A percentile compares a stretch with the other conserved stretches of the same genome.
Conservation (phyloP, 2,888 invertebrate species). For the Lydus trimaculatus region DNA sequence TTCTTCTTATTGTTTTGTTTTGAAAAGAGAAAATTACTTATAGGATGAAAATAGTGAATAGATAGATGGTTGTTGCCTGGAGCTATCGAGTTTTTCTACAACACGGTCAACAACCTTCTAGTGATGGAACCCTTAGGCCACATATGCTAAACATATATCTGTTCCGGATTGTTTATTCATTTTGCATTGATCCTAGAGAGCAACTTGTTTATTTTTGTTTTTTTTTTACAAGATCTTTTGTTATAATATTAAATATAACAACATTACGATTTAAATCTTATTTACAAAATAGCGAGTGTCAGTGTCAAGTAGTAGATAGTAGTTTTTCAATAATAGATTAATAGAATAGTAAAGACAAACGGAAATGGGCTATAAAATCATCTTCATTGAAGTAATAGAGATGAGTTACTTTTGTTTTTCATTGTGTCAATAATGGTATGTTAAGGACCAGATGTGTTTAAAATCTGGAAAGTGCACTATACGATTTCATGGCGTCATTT, state of each 20-base stretch:
- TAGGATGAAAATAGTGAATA: constrained; percentile 41
- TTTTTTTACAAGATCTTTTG: constrained; percentile 5
- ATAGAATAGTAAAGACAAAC: constrained; percentile 15
- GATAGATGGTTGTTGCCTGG: constrained; percentile 40
- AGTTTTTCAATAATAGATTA: background rate
- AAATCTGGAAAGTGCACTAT: constrained; percentile 42
- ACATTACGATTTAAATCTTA: no score
- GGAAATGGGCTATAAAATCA: constrained; percentile 37
- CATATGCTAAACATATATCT: constrained; percentile 41
- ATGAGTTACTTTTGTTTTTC: constrained; percentile 15
- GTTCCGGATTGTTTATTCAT: constrained; percentile 39
- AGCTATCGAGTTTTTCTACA: constrained; percentile 40
- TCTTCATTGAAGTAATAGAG: constrained; percentile 11
- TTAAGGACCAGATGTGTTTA: constrained; percentile 38
- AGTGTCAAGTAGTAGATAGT: background rate
- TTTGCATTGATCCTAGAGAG: constrained; percentile 23
- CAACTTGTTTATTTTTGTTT: background rate
- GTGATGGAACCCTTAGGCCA: constrained; percentile 33
- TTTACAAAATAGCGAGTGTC: background rate
- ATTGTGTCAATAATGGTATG: constrained; percentile 11
- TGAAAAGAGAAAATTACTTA: constrained; percentile 21
- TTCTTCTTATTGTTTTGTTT: background rate
- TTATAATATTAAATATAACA: background rate
- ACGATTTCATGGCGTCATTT: constrained; percentile 47
- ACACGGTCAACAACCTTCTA: constrained; percentile 43